Evolutionary conservation across 2,888 invertebrate genomes (phyloP).

Genomic region (Chaetogeoica ovagalla): DNA sequence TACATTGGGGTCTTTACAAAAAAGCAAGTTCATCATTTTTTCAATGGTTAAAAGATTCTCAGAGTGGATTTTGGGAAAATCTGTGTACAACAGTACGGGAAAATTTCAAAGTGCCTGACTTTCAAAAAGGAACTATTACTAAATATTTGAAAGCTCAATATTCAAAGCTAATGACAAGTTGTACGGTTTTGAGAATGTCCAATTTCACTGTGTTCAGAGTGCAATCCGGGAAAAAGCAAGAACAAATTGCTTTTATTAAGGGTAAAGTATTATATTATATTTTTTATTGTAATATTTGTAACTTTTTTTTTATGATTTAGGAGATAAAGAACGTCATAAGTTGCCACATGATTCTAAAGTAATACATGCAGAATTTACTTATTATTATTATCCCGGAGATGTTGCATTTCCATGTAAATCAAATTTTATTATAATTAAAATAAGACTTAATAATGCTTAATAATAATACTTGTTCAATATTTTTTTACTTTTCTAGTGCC

Average conservation of each 20-base stretch:
- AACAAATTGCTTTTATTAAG: constrained; percentile 75
- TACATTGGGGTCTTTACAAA: constrained; percentile 85
- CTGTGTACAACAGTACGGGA: constrained; percentile 60
- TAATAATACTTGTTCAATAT: constrained; percentile 1
- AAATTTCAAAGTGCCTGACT: constrained; percentile 44
- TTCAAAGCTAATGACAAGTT: constrained; percentile 87
- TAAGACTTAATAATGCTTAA: background rate
- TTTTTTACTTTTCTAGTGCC: constrained; percentile 70
- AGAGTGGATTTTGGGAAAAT: constrained; percentile 76
- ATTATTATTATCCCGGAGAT: constrained; percentile 94
- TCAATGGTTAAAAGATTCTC: constrained; percentile 84
- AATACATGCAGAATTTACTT: constrained; percentile 93
- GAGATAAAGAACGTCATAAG: constrained; percentile 76
- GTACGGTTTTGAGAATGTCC: constrained; percentile 84
- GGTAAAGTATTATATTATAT: constrained; percentile 61
- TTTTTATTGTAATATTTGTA: background rate
- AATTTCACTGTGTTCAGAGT: constrained; percentile 89
- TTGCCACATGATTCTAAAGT: constrained; percentile 89
- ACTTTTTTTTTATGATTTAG: constrained; percentile 60
- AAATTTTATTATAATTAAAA: constrained; percentile 33
- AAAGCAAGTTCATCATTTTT: constrained; percentile 79
- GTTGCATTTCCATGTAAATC: constrained; percentile 81
- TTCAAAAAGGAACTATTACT: constrained; percentile 25
- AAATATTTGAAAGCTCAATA: constrained; percentile 65
- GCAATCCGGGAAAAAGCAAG: constrained; percentile 71